Evolutionary conservation across 2,113 vertebrate genomes (phyloP).

Genomic region (Varanus komodoensis): DNA sequence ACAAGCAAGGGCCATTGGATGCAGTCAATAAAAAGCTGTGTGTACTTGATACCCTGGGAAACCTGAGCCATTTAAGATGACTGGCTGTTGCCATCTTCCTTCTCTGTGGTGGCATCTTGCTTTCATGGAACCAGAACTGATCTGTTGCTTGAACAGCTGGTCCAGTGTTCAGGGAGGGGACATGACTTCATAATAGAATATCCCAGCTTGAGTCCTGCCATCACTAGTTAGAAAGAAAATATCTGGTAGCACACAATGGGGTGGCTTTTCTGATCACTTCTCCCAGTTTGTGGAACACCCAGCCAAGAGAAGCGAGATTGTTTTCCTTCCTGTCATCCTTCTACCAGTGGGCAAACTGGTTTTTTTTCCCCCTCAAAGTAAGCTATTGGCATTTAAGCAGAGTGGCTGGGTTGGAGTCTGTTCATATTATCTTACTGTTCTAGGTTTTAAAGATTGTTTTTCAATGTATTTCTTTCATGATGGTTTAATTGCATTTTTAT

Average conservation of each 20-base stretch:
- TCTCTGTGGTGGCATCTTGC: not conserved
- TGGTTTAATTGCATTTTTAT: no score
- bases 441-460: no score
- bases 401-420: no score
- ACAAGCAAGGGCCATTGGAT: constrained; percentile 9
- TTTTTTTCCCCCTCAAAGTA: no score
- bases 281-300: no score
- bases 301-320: no score
- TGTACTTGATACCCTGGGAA: not conserved
- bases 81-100: not conserved
- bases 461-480: no score
- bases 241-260: not conserved
- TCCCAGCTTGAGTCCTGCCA: not conserved
- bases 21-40: not conserved
- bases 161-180: not conserved
- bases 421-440: no score
- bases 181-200: not conserved
- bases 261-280: no score
- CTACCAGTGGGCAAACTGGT: no score
- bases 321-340: no score
- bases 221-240: not conserved
- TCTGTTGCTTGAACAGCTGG: not conserved
- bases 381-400: no score
- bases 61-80: not conserved
- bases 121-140: not conserved